Conservation (phyloP, 2,797 vertebrate genomes). For the Lacerta agilis region DNA sequence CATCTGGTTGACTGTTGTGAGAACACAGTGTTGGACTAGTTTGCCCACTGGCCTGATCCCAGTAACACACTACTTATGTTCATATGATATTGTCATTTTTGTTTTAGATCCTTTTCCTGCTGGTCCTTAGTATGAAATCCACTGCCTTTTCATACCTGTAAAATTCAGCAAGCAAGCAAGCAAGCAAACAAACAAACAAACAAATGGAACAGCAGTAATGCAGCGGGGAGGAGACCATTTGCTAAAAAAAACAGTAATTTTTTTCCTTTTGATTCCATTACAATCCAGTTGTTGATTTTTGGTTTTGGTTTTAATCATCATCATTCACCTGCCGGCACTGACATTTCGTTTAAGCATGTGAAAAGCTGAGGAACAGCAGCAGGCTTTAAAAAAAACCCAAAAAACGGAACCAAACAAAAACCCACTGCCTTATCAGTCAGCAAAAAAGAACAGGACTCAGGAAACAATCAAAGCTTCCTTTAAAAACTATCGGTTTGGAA, state of each 20-base stretch:
- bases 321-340: neutral
- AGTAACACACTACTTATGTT: too few relatives aligned
- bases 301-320: neutral
- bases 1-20: too few relatives aligned
- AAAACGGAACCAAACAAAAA: too few relatives aligned
- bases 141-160: neutral
- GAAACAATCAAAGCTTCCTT: slow-evolving; percentile 22
- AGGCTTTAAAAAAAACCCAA: neutral
- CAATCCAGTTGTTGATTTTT: neutral
- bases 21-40: too few relatives aligned
- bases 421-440: neutral
- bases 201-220: neutral
- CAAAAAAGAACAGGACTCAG: neutral
- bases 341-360: neutral
- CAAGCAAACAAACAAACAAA: too few relatives aligned
- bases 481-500: slow-evolving; percentile 4
- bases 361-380: neutral
- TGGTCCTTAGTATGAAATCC: neutral
- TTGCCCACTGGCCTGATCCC: too few relatives aligned
- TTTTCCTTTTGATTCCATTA: neutral
- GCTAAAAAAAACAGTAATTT: neutral
- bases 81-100: neutral
- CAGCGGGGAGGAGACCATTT: neutral
- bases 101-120: neutral
- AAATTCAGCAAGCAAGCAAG: neutral